Conservation (phyloP, 2,113 vertebrate species). For the Tupaia chinensis region DNA sequence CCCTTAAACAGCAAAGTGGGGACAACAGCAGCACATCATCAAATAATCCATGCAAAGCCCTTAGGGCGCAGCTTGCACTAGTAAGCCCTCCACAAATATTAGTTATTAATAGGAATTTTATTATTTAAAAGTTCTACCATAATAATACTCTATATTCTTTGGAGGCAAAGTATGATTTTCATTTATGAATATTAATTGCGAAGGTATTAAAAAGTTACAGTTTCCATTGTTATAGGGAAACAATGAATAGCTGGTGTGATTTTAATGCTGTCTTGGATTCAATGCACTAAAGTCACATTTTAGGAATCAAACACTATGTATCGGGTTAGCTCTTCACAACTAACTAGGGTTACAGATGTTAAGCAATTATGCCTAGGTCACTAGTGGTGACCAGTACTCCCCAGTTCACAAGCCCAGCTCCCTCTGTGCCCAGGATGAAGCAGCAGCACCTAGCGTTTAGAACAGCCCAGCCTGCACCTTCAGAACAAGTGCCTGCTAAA, state of each 20-base stretch:
- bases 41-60: not conserved
- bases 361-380: too few relatives aligned
- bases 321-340: accelerated
- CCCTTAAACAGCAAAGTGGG: not conserved
- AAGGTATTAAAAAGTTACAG: not conserved
- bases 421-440: not conserved
- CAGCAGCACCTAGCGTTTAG: not conserved
- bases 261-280: not conserved
- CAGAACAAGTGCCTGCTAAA: not conserved
- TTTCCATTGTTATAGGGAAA: not conserved
- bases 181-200: not conserved
- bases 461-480: not conserved
- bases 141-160: not conserved
- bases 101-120: not conserved
- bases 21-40: accelerated
- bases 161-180: not conserved
- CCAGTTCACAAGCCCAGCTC: accelerated
- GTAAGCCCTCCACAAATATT: not conserved
- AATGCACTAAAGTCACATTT: accelerated
- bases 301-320: not conserved
- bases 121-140: not conserved
- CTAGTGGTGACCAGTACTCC: not conserved
- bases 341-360: too few relatives aligned
- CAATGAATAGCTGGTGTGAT: not conserved
- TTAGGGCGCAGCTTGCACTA: accelerated